A percentile compares a stretch with the other conserved stretches of the same genome.
Evolutionary conservation across 2,888 invertebrate species (phyloP).

Genomic region (Xylota sylvarum): DNA sequence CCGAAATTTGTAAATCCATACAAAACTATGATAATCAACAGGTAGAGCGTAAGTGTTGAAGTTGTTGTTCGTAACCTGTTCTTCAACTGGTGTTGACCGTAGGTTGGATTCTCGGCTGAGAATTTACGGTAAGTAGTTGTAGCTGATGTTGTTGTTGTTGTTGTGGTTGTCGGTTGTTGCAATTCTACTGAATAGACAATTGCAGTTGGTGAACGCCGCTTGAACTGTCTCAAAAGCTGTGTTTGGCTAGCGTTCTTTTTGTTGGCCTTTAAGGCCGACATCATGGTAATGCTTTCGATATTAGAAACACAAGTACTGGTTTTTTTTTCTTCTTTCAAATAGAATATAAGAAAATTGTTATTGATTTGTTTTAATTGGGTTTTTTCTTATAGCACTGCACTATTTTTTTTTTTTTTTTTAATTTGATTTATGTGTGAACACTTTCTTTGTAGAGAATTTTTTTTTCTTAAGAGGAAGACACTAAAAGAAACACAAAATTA

Average conservation of each 20-base stretch:
- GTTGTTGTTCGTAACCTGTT: slow-evolving; percentile 71
- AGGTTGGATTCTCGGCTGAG: slow-evolving; percentile 61
- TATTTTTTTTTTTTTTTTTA: slow-evolving; percentile 10
- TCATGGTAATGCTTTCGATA: slow-evolving; percentile 77
- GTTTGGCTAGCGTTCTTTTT: slow-evolving; percentile 63
- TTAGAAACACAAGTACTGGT: slow-evolving; percentile 51
- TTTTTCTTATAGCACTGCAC: slow-evolving; percentile 44
- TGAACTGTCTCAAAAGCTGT: slow-evolving; percentile 58
- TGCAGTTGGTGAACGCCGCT: slow-evolving; percentile 17
- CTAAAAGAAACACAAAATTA: slow-evolving; percentile 17
- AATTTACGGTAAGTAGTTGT: slow-evolving; percentile 53
- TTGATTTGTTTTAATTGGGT: slow-evolving; percentile 30
- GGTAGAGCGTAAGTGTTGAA: slow-evolving; percentile 78
- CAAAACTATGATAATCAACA: slow-evolving; percentile 79
- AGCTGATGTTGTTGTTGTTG: slow-evolving; percentile 31
- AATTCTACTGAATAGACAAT: slow-evolving; percentile 41
- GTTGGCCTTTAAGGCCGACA: slow-evolving; percentile 83
- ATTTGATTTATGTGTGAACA: slow-evolving; percentile 23
- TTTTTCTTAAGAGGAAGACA: slow-evolving; percentile 19
- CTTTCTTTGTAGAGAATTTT: slow-evolving; percentile 24
- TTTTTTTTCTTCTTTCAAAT: slow-evolving; percentile 15
- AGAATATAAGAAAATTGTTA: slow-evolving; percentile 20
- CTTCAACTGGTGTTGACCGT: slow-evolving; percentile 68
- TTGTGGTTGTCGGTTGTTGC: slow-evolving; percentile 39
- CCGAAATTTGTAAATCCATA: slow-evolving; percentile 78